These are phyloP conservation scores for Phrynocephalus vlangalii DNA, from an alignment of 2,797 vertebrate species.

Conservation along the genomic window DNA sequence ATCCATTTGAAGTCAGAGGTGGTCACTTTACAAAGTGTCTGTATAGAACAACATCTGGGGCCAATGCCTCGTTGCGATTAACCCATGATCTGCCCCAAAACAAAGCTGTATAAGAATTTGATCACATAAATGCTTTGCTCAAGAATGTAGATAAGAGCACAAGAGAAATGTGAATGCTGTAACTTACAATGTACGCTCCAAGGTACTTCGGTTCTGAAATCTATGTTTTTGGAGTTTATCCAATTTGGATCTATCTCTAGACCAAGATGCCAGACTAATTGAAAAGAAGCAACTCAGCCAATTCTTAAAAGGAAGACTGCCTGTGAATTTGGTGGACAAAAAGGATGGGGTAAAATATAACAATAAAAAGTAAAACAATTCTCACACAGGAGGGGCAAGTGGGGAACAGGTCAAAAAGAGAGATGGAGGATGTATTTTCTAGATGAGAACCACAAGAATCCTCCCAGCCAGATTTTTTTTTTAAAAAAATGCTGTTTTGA, in stretches of 20 bases:
- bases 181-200: conserved; percentile 1
- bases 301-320: not conserved
- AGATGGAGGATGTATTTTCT: not conserved
- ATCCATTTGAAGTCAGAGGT: conserved; percentile 38
- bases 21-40: conserved; percentile 46
- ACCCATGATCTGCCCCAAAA: not conserved
- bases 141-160: conserved; percentile 19
- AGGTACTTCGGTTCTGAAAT: not conserved
- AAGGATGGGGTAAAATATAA: not conserved
- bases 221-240: not conserved
- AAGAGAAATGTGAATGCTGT: not conserved
- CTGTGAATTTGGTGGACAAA: not conserved
- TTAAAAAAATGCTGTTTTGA: too few relatives aligned
- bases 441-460: not conserved
- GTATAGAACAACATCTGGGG: conserved; percentile 48
- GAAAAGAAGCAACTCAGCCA: not conserved
- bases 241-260: not conserved
- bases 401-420: not conserved
- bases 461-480: not conserved
- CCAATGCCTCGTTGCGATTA: conserved; percentile 11
- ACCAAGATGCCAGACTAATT: not conserved
- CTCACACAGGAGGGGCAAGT: too few relatives aligned
- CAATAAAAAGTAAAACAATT: not conserved
- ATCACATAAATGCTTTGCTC: not conserved
- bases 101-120: not conserved